These are phyloP conservation scores for Acipenser oxyrinchus DNA, from an alignment of 2,797 vertebrate species.

Conservation along the genomic window DNA sequence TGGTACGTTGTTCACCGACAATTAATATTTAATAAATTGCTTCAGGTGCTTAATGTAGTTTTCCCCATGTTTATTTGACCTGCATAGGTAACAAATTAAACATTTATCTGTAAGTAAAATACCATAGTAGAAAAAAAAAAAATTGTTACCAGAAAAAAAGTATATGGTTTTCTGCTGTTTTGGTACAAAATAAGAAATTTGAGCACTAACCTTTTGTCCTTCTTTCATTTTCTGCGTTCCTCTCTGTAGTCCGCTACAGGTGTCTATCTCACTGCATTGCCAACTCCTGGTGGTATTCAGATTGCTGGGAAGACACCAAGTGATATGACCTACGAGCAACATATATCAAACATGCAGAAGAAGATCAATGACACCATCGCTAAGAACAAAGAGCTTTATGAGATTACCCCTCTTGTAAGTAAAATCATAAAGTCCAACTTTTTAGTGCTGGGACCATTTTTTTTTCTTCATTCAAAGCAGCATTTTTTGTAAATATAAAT, in stretches of 20 bases:
- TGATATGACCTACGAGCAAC: constrained; percentile 85
- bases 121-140: too few species aligned
- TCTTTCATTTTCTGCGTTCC: neutral
- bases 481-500: too few species aligned
- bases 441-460: too few species aligned
- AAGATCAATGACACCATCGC: constrained; percentile 93
- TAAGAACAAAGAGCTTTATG: constrained; percentile 90
- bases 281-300: constrained; percentile 86
- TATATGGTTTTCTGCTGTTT: too few species aligned
- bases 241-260: constrained; percentile 89
- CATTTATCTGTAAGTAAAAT: too few species aligned
- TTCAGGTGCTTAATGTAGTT: too few species aligned
- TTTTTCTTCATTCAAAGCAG: too few species aligned
- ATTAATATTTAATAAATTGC: too few species aligned
- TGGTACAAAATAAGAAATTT: neutral
- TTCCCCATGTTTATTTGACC: too few species aligned
- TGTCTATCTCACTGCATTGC: constrained; percentile 85
- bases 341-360: constrained; percentile 88
- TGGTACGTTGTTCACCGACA: too few species aligned
- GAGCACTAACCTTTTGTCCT: neutral
- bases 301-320: constrained; percentile 88
- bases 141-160: too few species aligned
- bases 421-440: neutral
- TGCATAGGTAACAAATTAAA: too few species aligned
- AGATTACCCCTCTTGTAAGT: constrained; percentile 87